A percentile compares a stretch with the other conserved stretches of the same genome.
phyloP scores from a whole-genome alignment of 92 coral and sea anemone species.

The Umimayanthus chanpuru region DNA sequence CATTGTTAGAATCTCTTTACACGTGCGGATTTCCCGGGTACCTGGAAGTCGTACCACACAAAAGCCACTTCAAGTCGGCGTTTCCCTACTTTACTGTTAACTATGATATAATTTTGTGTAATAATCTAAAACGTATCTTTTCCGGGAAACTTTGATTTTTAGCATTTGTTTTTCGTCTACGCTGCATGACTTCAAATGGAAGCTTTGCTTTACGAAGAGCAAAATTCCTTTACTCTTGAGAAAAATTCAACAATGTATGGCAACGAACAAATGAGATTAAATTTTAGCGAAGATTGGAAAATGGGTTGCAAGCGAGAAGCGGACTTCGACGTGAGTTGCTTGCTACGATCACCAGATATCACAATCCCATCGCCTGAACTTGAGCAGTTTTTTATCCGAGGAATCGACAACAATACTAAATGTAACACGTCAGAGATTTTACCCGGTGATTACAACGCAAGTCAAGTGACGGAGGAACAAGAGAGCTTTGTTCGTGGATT shows the following conservation, averaged over 20 bases:
- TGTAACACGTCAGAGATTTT: conserved; percentile 6
- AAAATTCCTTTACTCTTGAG: conserved; percentile 56
- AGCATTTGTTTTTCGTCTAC: neutral
- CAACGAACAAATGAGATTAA: conserved; percentile 51
- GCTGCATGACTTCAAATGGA: conserved; percentile 54
- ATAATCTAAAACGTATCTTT: neutral
- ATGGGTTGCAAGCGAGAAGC: conserved; percentile 45
- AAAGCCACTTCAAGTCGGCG: neutral
- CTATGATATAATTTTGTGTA: neutral
- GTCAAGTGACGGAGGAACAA: conserved; percentile 77
- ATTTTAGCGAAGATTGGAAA: conserved; percentile 55
- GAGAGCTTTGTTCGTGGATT: conserved; percentile 86
- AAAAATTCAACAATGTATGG: conserved; percentile 57
- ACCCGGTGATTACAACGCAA: conserved; percentile 31
- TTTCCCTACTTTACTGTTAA: neutral
- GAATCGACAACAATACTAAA: conserved; percentile 47
- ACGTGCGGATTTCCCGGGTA: conserved; percentile 31
- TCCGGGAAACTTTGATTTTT: neutral
- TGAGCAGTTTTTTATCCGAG: conserved; percentile 74
- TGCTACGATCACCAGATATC: conserved; percentile 79
- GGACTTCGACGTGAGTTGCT: conserved; percentile 71
- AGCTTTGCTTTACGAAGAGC: conserved; percentile 64
- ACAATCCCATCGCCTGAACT: conserved; percentile 82
- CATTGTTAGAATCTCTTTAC: conserved; percentile 35
- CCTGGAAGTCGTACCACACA: conserved; percentile 18